Conservation (phyloP, 2,113 vertebrate species). For the Xerus inauris region DNA sequence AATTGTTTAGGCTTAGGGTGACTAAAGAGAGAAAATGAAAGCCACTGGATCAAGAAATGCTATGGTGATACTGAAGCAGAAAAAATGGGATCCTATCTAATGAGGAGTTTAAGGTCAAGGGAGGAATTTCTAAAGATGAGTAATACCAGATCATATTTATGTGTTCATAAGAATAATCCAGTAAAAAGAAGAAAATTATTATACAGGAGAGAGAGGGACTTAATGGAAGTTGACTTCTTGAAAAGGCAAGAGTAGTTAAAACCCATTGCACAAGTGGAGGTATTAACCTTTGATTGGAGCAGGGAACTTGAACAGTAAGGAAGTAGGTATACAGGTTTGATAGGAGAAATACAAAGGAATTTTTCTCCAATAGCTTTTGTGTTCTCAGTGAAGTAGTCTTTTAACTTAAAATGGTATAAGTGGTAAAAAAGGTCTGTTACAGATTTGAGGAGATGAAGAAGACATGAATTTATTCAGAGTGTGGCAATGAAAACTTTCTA, state of each 20-base stretch:
- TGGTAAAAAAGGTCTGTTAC: too few relatives aligned
- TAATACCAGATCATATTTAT: background rate
- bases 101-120: background rate
- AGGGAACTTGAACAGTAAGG: background rate
- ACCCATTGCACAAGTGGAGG: background rate
- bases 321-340: too few relatives aligned
- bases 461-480: too few relatives aligned
- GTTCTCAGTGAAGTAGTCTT: too few relatives aligned
- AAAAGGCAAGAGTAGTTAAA: background rate
- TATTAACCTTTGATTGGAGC: background rate
- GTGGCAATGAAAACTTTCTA: too few relatives aligned
- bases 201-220: background rate
- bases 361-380: too few relatives aligned
- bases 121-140: slow-evolving; percentile 17
- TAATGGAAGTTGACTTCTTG: background rate
- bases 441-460: too few relatives aligned
- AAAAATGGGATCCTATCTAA: background rate
- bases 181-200: slow-evolving; percentile 2
- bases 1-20: background rate
- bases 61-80: background rate
- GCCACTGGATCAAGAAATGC: background rate
- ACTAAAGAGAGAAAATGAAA: background rate
- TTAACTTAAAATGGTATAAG: too few relatives aligned
- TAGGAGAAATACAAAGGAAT: too few relatives aligned
- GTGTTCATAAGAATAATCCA: background rate